phyloP scores from a whole-genome alignment of 2,888 invertebrate genomes.

The Phytoseiulus persimilis region DNA sequence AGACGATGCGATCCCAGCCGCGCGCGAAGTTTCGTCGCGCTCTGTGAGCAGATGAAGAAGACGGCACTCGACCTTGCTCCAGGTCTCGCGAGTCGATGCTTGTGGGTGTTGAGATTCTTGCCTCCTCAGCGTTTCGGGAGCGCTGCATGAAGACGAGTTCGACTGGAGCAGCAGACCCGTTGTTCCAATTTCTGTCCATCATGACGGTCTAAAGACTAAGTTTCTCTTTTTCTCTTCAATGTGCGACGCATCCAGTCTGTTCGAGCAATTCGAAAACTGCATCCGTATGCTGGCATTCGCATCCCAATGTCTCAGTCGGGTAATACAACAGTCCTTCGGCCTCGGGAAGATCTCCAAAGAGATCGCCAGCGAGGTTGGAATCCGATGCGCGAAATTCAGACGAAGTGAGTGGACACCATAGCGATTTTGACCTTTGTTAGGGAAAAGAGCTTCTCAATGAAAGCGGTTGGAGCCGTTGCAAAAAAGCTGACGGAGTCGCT shows the following conservation, averaged over 20 bases:
- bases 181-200: too few species aligned
- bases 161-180: too few species aligned
- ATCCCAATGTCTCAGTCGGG: neutral
- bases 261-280: neutral
- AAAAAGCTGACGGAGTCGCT: too few species aligned
- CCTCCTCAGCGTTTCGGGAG: too few species aligned
- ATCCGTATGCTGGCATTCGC: neutral
- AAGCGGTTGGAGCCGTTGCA: too few species aligned
- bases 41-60: neutral
- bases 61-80: neutral
- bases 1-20: neutral
- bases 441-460: too few species aligned
- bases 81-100: neutral
- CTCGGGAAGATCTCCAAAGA: neutral
- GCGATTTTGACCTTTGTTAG: too few species aligned
- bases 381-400: neutral
- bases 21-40: neutral
- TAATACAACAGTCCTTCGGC: neutral
- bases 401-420: neutral
- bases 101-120: neutral
- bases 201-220: too few species aligned
- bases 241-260: neutral
- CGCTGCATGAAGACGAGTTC: too few species aligned
- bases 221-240: too few species aligned
- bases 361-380: neutral